A percentile compares a stretch with the other conserved stretches of the same genome.
Evolutionary conservation across 2,113 vertebrate genomes (phyloP).

Genomic region (Ariopsis seemanni): DNA sequence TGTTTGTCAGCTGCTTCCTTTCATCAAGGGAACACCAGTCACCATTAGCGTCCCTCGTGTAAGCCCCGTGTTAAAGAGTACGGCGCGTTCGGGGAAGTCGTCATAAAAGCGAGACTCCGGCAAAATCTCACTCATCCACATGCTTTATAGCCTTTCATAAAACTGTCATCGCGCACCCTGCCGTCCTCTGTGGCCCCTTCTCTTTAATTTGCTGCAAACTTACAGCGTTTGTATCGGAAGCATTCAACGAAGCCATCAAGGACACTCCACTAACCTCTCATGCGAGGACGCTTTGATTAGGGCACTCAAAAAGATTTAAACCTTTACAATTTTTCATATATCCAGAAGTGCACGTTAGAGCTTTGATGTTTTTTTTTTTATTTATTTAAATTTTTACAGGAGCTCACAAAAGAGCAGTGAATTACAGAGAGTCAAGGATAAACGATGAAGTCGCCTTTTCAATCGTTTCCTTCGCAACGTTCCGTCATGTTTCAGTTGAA

Average conservation of each 20-base stretch:
- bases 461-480: conserved; percentile 34
- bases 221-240: conserved; percentile 11
- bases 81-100: conserved; percentile 15
- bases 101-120: conserved; percentile 20
- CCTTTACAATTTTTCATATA: conserved; percentile 8
- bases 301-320: conserved; percentile 46
- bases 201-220: conserved; percentile 24
- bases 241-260: conserved; percentile 28
- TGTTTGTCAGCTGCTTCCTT: conserved; percentile 39
- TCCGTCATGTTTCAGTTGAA: conserved; percentile 32
- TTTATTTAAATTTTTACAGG: neutral
- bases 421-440: conserved; percentile 22
- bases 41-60: conserved; percentile 40
- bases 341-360: conserved; percentile 35
- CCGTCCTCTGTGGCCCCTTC: conserved; percentile 22
- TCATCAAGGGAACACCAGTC: conserved; percentile 22
- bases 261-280: conserved; percentile 9
- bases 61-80: conserved; percentile 44
- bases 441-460: conserved; percentile 18
- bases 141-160: conserved; percentile 53
- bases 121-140: conserved; percentile 26
- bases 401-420: conserved; percentile 32
- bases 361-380: conserved; percentile 26
- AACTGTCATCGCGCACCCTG: conserved; percentile 42
- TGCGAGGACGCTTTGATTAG: conserved; percentile 31